Conservation (phyloP, 1,140 invertebrate species). For the Drosophila bipectinata region DNA sequence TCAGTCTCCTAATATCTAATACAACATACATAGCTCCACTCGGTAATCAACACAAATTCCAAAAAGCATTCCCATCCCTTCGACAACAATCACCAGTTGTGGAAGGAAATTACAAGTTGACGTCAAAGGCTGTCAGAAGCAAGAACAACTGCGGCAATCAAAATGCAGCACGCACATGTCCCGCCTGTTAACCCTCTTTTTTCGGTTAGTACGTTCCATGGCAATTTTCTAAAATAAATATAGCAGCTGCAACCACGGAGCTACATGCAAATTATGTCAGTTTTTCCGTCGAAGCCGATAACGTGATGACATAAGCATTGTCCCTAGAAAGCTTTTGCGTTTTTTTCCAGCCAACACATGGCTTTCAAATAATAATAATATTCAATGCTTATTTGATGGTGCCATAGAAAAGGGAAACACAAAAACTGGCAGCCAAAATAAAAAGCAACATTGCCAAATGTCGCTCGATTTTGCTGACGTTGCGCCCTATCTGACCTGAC, state of each 20-base stretch:
- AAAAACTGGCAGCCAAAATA: slow-evolving; percentile 17
- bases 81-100: slow-evolving; percentile 49
- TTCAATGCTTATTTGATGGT: slow-evolving; percentile 77
- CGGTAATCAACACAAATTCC: slow-evolving; percentile 38
- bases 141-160: slow-evolving; percentile 17
- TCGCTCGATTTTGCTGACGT: slow-evolving; percentile 67
- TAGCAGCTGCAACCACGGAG: slow-evolving; percentile 50
- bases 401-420: slow-evolving; percentile 50
- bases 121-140: slow-evolving; percentile 41
- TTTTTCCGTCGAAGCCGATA: slow-evolving; percentile 54
- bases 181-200: slow-evolving; percentile 15
- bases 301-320: slow-evolving; percentile 73
- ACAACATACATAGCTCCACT: background rate
- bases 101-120: slow-evolving; percentile 50
- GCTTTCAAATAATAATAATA: slow-evolving; percentile 77
- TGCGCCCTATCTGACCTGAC: slow-evolving; percentile 19
- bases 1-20: background rate
- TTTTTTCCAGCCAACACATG: slow-evolving; percentile 44
- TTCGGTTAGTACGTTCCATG: slow-evolving; percentile 36
- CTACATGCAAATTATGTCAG: slow-evolving; percentile 77
- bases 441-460: slow-evolving; percentile 60
- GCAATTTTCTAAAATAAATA: slow-evolving; percentile 74
- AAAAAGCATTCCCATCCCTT: slow-evolving; percentile 3
- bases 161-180: slow-evolving; percentile 58
- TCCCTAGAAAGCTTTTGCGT: slow-evolving; percentile 30